These are phyloP conservation scores for Atta cephalotes DNA, from an alignment of 1,140 invertebrate genomes.

Conservation along the genomic window DNA sequence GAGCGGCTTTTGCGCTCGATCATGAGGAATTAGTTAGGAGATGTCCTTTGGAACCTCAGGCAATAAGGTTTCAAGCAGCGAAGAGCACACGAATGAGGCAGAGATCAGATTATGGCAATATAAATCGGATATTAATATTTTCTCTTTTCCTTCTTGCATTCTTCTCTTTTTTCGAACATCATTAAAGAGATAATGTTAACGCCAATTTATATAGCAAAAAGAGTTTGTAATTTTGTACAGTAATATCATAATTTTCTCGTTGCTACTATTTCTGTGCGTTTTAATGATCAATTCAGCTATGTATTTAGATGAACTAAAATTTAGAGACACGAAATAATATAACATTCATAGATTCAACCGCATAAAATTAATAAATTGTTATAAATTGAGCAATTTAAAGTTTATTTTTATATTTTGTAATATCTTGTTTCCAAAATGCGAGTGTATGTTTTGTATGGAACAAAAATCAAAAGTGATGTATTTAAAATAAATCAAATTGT, in stretches of 20 bases:
- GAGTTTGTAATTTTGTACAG: not conserved
- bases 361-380: not conserved
- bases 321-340: not conserved
- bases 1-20: constrained; percentile 55
- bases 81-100: not conserved
- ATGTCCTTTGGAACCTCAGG: constrained; percentile 33
- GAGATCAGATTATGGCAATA: constrained; percentile 26
- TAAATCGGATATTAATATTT: not conserved
- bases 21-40: constrained; percentile 47
- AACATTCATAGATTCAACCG: not conserved
- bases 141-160: not conserved
- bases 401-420: constrained; percentile 14
- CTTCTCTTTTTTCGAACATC: not conserved
- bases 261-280: not conserved
- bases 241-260: constrained; percentile 6
- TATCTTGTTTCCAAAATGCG: not conserved
- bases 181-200: not conserved
- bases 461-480: not conserved
- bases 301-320: not conserved
- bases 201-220: not conserved
- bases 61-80: constrained; percentile 16
- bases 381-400: constrained; percentile 1
- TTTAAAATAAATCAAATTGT: constrained; percentile 29
- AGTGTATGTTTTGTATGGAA: not conserved
- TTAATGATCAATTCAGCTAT: not conserved